Conservation (phyloP, 2,888 invertebrate species). For the Sepioteuthis lessoniana region DNA sequence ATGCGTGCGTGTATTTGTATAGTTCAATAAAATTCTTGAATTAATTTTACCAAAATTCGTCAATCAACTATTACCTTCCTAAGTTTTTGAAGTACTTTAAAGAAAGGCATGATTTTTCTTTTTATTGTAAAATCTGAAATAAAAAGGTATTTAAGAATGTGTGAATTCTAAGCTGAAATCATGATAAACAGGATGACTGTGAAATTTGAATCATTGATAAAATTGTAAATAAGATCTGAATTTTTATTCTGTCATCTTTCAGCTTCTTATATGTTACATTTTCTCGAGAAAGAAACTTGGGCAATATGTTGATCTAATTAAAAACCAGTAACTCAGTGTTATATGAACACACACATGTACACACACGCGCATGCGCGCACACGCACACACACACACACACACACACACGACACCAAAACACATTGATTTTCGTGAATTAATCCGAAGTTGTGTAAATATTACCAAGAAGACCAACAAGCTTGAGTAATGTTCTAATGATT, state of each 20-base stretch:
- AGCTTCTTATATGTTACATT: neutral
- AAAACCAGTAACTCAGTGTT: neutral
- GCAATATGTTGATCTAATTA: neutral
- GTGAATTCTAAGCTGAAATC: neutral
- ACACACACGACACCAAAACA: neutral
- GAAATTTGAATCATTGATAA: neutral
- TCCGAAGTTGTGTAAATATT: neutral
- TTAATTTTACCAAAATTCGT: neutral
- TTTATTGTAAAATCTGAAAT: neutral
- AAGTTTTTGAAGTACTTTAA: neutral
- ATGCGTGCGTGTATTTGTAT: neutral
- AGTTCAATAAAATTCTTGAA: neutral
- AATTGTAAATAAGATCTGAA: neutral
- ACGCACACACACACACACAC: neutral
- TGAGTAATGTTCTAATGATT: neutral
- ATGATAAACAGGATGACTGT: neutral
- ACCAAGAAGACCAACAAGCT: neutral
- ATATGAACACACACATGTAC: neutral
- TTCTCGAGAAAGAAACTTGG: neutral
- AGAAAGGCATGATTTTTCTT: neutral
- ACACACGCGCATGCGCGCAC: neutral
- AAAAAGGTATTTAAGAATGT: neutral
- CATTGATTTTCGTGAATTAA: neutral
- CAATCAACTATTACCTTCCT: neutral
- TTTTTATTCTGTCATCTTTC: neutral